phyloP scores from a whole-genome alignment of 2,797 vertebrate genomes.

The Vespertilio murinus region DNA sequence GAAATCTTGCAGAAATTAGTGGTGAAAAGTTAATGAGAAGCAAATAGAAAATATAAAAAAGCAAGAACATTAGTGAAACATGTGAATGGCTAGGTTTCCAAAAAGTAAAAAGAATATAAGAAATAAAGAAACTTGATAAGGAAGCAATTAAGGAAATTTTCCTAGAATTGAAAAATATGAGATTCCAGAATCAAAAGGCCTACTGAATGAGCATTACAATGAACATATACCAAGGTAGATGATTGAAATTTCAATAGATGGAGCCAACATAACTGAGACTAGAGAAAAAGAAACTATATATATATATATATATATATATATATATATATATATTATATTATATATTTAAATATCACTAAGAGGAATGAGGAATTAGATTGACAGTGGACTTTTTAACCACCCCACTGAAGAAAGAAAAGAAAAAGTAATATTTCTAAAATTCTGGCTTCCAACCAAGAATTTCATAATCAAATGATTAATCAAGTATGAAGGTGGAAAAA shows the following conservation, averaged over 20 bases:
- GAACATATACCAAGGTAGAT: neutral
- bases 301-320: too few relatives aligned
- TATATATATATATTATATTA: too few relatives aligned
- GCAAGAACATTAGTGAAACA: neutral
- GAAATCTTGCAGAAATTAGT: neutral
- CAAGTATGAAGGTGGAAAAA: neutral
- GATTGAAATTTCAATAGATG: neutral
- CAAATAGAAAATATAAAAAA: neutral
- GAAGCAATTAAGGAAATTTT: neutral
- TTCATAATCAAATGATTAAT: neutral
- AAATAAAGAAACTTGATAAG: neutral
- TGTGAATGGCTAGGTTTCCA: neutral
- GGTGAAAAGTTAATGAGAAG: neutral
- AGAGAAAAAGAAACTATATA: neutral
- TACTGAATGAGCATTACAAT: neutral
- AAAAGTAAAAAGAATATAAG: neutral
- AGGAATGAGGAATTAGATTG: neutral
- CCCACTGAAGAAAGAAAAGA: neutral
- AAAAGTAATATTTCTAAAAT: neutral
- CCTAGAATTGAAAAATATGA: neutral
- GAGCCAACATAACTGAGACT: neutral
- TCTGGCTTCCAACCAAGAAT: constrained; percentile 19
- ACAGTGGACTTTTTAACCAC: neutral
- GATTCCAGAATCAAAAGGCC: neutral
- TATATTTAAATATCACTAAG: neutral